Evolutionary conservation across 2,797 vertebrate genomes (phyloP), one percentile per base, ranked within the genome.

Genomic region (Lemur catta): DNA sequence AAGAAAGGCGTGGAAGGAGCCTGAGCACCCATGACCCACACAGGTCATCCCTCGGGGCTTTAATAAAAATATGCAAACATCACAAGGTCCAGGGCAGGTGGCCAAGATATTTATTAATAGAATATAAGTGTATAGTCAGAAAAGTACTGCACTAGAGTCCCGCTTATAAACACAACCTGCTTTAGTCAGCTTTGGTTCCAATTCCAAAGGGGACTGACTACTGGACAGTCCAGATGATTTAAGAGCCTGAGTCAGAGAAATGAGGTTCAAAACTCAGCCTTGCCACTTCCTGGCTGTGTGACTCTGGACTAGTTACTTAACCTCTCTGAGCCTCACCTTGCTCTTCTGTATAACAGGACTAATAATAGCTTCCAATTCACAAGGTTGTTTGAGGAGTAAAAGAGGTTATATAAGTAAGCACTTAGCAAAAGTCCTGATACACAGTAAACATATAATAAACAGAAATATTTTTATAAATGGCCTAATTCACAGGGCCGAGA

Each of bases 101-200:
- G 95, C 95, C 93, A 94, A 91, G 55, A 33, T 10, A 41, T 46
- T 79, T 97, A 94, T 84, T 94, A 97, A 91, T 65, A 97, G 93
- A 84, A 89, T 71, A 78, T 74, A 86, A 91, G 38, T 6, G 46
- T 35, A 78, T 61, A 38, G 76, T 69, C 61, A 85, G 95, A 95
- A 85, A 96, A 33, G 33, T 7, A 59, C 41, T 61, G 26, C 0
- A 6, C 69, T 79, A 13, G n/a, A 87, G 48, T 33, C 89, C 71
- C 59, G 79, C 61, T 76, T 55, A n/a, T 74, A 41, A 81, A 61
- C 24, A 13, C 12, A 59, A 89, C 63, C 79, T 72, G 86, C 35
- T 91, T 57, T 10, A 5, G 33, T 28, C 0, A 1, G 48, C 74
- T 46, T 75, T 17, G 55, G 48, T 55, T 74, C 65, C 33, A 50